These are phyloP conservation scores for Muntiacus reevesi DNA, from an alignment of 2,113 vertebrate species.

Conservation along the genomic window DNA sequence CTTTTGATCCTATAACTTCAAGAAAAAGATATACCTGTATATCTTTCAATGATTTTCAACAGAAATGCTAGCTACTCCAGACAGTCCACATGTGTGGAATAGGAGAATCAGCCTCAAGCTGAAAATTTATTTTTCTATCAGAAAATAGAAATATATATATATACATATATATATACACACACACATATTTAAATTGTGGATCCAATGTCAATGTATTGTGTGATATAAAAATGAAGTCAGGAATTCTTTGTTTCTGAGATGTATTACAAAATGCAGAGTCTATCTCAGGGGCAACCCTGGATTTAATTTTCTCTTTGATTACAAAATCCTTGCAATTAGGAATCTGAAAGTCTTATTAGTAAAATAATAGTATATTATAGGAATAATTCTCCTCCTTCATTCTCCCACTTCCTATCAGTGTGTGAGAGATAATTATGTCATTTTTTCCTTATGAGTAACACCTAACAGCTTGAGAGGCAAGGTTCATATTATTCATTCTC, in stretches of 20 bases:
- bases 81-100: neutral
- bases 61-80: neutral
- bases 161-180: neutral
- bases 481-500: slow-evolving; percentile 51
- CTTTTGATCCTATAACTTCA: neutral
- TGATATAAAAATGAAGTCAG: slow-evolving; percentile 64
- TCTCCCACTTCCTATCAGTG: slow-evolving; percentile 47
- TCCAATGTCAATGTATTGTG: neutral
- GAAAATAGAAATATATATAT: neutral
- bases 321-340: slow-evolving; percentile 62
- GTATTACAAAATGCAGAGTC: neutral
- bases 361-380: slow-evolving; percentile 51
- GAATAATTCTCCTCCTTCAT: slow-evolving; percentile 62
- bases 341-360: slow-evolving; percentile 57
- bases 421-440: slow-evolving; percentile 65
- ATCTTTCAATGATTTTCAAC: neutral
- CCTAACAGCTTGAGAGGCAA: slow-evolving; percentile 67
- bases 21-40: neutral
- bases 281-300: neutral
- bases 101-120: neutral
- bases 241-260: slow-evolving; percentile 40
- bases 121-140: neutral
- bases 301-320: slow-evolving; percentile 70
- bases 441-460: slow-evolving; percentile 71
- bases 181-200: neutral